These are phyloP conservation scores for Protomyctophum bolini DNA, from an alignment of 2,113 vertebrate genomes.

Conservation along the genomic window DNA sequence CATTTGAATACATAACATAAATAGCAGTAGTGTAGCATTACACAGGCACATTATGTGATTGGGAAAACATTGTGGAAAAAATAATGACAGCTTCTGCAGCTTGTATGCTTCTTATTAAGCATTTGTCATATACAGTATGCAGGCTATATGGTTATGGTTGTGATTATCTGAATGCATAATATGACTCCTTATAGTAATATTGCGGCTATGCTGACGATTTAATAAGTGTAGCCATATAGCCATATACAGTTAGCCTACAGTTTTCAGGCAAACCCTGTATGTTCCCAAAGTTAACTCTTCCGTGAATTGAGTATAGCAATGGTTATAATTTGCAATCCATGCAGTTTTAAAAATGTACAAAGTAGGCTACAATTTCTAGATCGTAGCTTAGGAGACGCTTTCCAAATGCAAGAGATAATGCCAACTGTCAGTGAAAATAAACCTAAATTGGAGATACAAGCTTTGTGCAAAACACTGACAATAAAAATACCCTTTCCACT, in stretches of 20 bases:
- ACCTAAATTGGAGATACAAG: conserved; percentile 41
- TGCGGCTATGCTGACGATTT: conserved; percentile 16
- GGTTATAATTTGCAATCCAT: background rate
- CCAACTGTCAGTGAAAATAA: conserved; percentile 29
- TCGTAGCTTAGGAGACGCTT: conserved; percentile 24
- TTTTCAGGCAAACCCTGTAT: conserved; percentile 15
- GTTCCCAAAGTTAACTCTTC: background rate
- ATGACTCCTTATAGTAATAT: conserved; percentile 1
- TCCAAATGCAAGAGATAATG: conserved; percentile 21
- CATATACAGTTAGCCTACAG: background rate
- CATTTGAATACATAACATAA: conserved; percentile 3
- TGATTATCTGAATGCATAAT: conserved; percentile 22
- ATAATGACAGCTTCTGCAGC: background rate
- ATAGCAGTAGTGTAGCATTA: too few species aligned
- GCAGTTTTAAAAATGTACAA: conserved; percentile 4
- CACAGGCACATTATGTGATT: conserved; percentile 17
- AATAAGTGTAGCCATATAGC: conserved; percentile 4
- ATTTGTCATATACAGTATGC: conserved; percentile 26
- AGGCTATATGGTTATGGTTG: conserved; percentile 18
- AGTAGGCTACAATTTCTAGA: conserved; percentile 7
- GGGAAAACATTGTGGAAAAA: conserved; percentile 5
- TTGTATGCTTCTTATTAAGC: conserved; percentile 33
- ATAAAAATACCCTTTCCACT: conserved; percentile 51
- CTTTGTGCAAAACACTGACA: conserved; percentile 57
- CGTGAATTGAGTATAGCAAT: background rate